Conservation (phyloP, 2,113 vertebrate species). For the Xenopus borealis region DNA sequence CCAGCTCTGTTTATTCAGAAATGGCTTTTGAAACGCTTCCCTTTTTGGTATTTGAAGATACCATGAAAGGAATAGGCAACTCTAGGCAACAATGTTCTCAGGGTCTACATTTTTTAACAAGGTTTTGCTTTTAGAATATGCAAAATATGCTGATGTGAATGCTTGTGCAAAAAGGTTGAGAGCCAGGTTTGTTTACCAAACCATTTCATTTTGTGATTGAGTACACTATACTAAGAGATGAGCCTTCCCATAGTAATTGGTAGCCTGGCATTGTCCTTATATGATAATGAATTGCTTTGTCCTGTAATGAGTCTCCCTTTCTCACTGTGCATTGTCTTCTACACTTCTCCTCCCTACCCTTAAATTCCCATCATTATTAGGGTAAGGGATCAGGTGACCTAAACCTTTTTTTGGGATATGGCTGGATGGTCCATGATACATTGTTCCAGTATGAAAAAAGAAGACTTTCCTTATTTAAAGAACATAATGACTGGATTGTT, state of each 20-base stretch:
- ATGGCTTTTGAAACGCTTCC: no score
- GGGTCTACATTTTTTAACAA: no score
- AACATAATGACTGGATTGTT: neutral
- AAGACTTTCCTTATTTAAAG: neutral
- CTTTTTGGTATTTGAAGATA: no score
- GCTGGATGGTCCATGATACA: conserved; percentile 3
- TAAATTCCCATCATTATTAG: conserved; percentile 33
- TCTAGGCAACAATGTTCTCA: no score
- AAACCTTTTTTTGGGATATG: conserved; percentile 5
- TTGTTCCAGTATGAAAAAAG: neutral
- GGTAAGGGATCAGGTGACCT: conserved; percentile 8
- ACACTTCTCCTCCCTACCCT: conserved; percentile 11
- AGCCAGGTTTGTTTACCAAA: no score
- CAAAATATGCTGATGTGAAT: no score
- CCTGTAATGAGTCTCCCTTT: conserved; percentile 19
- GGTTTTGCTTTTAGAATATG: no score
- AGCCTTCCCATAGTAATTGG: conserved; percentile 18
- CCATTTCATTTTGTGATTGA: neutral
- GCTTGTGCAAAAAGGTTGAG: no score
- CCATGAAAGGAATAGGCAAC: no score
- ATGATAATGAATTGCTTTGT: conserved; percentile 39
- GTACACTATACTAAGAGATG: conserved; percentile 13
- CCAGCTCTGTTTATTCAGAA: no score
- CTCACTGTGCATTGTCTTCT: conserved; percentile 28
- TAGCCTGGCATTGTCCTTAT: conserved; percentile 22